phyloP scores from a whole-genome alignment of 1,140 invertebrate species.

The Ostrea edulis region DNA sequence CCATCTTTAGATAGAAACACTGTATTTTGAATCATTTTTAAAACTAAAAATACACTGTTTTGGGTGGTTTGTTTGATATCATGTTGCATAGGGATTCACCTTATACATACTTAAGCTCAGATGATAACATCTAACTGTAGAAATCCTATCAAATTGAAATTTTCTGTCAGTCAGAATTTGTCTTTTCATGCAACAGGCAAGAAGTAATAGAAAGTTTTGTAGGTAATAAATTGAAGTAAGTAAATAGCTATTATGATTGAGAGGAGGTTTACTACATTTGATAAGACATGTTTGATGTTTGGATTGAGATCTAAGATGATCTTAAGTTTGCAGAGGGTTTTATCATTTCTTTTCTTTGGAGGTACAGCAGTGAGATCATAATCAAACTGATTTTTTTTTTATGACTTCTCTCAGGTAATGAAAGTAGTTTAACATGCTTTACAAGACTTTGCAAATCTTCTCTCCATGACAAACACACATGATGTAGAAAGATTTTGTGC shows the following conservation, averaged over 20 bases:
- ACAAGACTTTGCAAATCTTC: neutral
- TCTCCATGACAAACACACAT: neutral
- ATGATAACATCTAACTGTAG: constrained; percentile 12
- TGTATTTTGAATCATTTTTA: constrained; percentile 11
- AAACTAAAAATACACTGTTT: neutral
- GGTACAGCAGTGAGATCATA: neutral
- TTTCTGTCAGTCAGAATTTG: neutral
- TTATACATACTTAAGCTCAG: neutral
- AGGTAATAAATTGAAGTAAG: constrained; percentile 25
- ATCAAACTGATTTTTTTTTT: constrained; percentile 8
- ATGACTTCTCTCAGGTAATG: neutral
- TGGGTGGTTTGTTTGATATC: constrained; percentile 3
- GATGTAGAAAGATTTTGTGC: neutral
- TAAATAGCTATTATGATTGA: constrained; percentile 28
- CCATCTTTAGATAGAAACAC: neutral
- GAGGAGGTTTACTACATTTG: neutral
- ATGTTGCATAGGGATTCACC: constrained; percentile 1
- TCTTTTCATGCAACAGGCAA: constrained; percentile 14
- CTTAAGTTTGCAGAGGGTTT: neutral
- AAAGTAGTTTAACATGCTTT: neutral
- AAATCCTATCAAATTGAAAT: constrained; percentile 1
- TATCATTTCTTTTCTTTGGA: neutral
- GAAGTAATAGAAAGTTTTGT: neutral
- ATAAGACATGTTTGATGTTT: constrained; percentile 39
- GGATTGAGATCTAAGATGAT: constrained; percentile 19